Evolutionary conservation across 2,797 vertebrate genomes (phyloP), one percentile per base, ranked within the genome.

Genomic region (Typhlichthys eigenmanni): DNA sequence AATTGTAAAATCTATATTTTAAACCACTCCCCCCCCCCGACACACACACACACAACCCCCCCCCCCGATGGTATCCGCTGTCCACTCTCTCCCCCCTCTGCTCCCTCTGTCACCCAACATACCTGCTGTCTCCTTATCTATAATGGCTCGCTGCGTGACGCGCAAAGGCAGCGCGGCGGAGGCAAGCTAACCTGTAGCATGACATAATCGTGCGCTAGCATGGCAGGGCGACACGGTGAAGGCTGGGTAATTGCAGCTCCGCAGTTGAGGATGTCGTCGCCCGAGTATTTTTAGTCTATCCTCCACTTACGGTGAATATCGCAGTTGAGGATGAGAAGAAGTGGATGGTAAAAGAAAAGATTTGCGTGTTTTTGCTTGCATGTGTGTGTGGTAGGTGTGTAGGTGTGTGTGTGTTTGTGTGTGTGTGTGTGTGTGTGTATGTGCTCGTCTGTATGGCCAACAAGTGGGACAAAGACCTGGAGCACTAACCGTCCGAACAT

Each of bases 21-120:
- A 79, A 76, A 77, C 47, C 74, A n/a, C 76, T 58, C 62, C 11
- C 51, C 61, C 76, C 74, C 65, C 55, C 55, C 14, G 58, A 53
- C 58, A 56, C 61, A 6, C 34, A 17, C 47, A 2, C 6, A 51
- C 64, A 66, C 50, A 13, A 45, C 19, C 62, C 54, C 48, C 69
- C 24, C 11, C 47, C 46, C 57, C 56, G 68, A 14, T 58, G 8
- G 43, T 60, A 14, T 53, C 50, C 45, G 7, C 32, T 56, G 6
- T 16, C 8, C 14, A 52, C 43, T 57, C 50, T 46, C 32, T 64
- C 6, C 43, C 19, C 58, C 13, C 38, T 16, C 8, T 7, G 7
- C 13, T 56, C 50, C 66, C 29, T 50, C 38, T 55, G 67, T 66
- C 49, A 64, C 47, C 16, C 45, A 10, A 48, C 43, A 49, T 51